A percentile compares a stretch with the other conserved stretches of the same genome.
Evolutionary conservation across 2,888 invertebrate genomes (phyloP).

Genomic region (Agriopis aurantiaria): DNA sequence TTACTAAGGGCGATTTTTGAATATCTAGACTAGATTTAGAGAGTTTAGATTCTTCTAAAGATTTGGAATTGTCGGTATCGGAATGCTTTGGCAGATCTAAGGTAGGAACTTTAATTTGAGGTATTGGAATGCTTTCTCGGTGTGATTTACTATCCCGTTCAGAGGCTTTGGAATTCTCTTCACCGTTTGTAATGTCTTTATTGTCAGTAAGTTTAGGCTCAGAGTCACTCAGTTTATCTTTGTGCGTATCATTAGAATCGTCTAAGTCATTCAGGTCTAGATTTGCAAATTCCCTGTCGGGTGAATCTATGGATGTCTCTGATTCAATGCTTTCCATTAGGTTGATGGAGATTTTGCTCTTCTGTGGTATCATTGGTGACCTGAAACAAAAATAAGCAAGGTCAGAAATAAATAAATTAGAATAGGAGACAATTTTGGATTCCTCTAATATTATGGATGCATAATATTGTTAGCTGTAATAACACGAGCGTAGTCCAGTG

Average conservation of each 20-base stretch:
- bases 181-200: constrained; percentile 60
- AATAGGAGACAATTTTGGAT: no score
- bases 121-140: constrained; percentile 62
- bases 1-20: constrained; percentile 65
- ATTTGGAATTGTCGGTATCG: constrained; percentile 72
- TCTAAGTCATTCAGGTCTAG: constrained; percentile 78
- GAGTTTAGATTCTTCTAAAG: constrained; percentile 55
- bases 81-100: constrained; percentile 69
- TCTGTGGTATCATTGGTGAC: constrained; percentile 82
- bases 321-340: constrained; percentile 85
- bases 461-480: no score
- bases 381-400: constrained; percentile 55
- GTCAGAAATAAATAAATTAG: no score
- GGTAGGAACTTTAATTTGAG: constrained; percentile 78
- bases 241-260: constrained; percentile 64
- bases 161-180: constrained; percentile 66
- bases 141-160: constrained; percentile 57
- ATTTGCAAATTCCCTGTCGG: constrained; percentile 79
- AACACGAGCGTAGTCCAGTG: no score
- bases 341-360: constrained; percentile 83
- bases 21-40: constrained; percentile 58
- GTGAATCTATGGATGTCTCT: constrained; percentile 82
- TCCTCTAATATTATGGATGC: no score
- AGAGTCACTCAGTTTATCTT: constrained; percentile 64
- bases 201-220: constrained; percentile 53